Evolutionary conservation across 2,797 vertebrate genomes (phyloP).

Genomic region (Moxostoma hubbsi): DNA sequence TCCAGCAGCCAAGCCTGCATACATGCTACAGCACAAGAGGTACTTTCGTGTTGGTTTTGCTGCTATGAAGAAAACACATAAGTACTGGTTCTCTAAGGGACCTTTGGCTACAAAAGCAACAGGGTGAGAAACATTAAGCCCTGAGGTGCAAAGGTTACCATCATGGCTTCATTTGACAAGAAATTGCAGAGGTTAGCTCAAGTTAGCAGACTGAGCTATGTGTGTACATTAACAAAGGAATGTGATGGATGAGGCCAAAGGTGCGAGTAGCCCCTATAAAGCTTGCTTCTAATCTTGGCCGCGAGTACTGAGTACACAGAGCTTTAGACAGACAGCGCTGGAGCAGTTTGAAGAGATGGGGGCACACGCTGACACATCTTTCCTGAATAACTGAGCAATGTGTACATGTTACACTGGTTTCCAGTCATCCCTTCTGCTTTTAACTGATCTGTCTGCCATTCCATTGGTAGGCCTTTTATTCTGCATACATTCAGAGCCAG

Average conservation of each 20-base stretch:
- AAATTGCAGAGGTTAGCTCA: conserved; percentile 10
- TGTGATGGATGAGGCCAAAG: conserved; percentile 64
- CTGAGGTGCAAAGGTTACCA: conserved; percentile 20
- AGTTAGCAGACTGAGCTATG: conserved; percentile 37
- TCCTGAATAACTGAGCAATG: conserved; percentile 55
- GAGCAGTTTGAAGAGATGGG: conserved; percentile 39
- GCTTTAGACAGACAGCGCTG: conserved; percentile 47
- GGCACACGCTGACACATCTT: conserved; percentile 14
- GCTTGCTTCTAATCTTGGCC: conserved; percentile 70
- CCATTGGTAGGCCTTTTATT: not conserved
- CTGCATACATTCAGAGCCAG: not conserved
- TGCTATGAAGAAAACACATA: conserved; percentile 68
- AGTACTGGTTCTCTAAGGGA: conserved; percentile 55
- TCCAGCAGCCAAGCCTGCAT: conserved; percentile 73
- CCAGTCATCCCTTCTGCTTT: conserved; percentile 31
- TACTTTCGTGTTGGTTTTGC: conserved; percentile 70
- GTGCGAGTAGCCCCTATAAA: conserved; percentile 69
- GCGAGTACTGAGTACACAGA: conserved; percentile 60
- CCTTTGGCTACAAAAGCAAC: conserved; percentile 32
- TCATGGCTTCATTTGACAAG: conserved; percentile 1
- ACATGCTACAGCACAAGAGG: conserved; percentile 71
- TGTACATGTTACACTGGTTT: conserved; percentile 37
- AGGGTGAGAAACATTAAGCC: conserved; percentile 19
- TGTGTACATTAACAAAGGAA: conserved; percentile 69
- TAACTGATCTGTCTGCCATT: not conserved